phyloP scores from a whole-genome alignment of 2,888 invertebrate species.

The Andrena chrysosceles region DNA sequence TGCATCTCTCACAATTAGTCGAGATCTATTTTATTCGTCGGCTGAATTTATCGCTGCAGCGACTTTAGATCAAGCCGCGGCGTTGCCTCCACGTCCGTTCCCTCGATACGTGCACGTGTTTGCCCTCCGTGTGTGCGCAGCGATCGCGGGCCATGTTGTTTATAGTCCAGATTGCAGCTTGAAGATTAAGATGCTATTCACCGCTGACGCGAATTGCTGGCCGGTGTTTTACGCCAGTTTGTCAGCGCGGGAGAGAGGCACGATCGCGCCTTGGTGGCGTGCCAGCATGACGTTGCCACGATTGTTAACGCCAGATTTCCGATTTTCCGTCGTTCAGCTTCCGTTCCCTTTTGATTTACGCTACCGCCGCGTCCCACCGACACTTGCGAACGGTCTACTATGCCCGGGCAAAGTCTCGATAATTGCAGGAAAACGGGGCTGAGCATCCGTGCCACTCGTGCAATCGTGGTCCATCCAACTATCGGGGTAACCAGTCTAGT shows the following conservation, averaged over 20 bases:
- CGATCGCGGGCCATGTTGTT: slow-evolving; percentile 73
- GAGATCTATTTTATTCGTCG: slow-evolving; percentile 83
- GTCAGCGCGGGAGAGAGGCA: slow-evolving; percentile 22
- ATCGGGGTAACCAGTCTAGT: no score
- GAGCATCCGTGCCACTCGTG: background rate
- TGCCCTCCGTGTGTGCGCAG: slow-evolving; percentile 28
- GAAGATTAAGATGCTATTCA: slow-evolving; percentile 80
- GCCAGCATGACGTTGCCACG: slow-evolving; percentile 16
- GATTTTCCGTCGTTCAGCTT: slow-evolving; percentile 26
- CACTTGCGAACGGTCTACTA: background rate
- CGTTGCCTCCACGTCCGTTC: slow-evolving; percentile 29
- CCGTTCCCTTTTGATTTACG: slow-evolving; percentile 11
- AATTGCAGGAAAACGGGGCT: background rate
- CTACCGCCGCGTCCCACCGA: slow-evolving; percentile 1
- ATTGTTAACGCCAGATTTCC: background rate
- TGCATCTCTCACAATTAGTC: slow-evolving; percentile 84
- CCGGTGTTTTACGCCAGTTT: slow-evolving; percentile 57
- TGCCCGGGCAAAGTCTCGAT: background rate
- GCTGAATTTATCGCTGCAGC: slow-evolving; percentile 83
- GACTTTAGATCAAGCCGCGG: slow-evolving; percentile 78
- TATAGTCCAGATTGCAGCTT: slow-evolving; percentile 75
- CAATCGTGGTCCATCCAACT: no score
- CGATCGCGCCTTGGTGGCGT: slow-evolving; percentile 14
- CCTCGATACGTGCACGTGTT: slow-evolving; percentile 60
- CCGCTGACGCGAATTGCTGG: slow-evolving; percentile 62